Conservation (phyloP, 2,113 vertebrate species). For the Saccopteryx leptura region DNA sequence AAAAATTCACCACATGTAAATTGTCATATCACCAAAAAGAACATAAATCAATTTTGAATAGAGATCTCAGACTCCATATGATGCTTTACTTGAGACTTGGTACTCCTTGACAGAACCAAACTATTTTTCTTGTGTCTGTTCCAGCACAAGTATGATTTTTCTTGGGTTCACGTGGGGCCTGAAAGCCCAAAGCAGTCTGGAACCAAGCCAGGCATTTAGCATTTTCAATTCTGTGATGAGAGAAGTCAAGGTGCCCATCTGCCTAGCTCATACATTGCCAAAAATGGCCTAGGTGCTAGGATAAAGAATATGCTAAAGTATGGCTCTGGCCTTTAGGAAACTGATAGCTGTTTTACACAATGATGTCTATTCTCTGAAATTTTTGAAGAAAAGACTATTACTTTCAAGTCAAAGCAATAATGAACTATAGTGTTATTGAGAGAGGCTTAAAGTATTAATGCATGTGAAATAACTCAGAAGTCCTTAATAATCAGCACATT, state of each 20-base stretch:
- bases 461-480: background rate
- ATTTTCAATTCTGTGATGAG: conserved; percentile 46
- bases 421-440: conserved; percentile 35
- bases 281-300: background rate
- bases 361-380: conserved; percentile 45
- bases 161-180: conserved; percentile 23
- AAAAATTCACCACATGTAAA: conserved; percentile 34
- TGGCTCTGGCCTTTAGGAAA: conserved; percentile 40
- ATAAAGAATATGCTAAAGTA: conserved; percentile 23
- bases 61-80: background rate
- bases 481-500: conserved; percentile 44
- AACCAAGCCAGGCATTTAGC: conserved; percentile 57
- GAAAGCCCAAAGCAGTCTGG: conserved; percentile 43
- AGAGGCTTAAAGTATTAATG: conserved; percentile 57
- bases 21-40: conserved; percentile 29
- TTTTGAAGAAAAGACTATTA: conserved; percentile 20
- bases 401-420: conserved; percentile 42
- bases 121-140: conserved; percentile 53
- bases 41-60: conserved; percentile 27
- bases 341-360: background rate
- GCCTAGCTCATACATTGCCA: conserved; percentile 19
- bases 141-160: conserved; percentile 41
- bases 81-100: conserved; percentile 46
- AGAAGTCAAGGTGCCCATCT: conserved; percentile 45
- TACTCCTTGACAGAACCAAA: conserved; percentile 47